phyloP scores from a whole-genome alignment of 2,888 invertebrate species.

The Meandrusa payeni region DNA sequence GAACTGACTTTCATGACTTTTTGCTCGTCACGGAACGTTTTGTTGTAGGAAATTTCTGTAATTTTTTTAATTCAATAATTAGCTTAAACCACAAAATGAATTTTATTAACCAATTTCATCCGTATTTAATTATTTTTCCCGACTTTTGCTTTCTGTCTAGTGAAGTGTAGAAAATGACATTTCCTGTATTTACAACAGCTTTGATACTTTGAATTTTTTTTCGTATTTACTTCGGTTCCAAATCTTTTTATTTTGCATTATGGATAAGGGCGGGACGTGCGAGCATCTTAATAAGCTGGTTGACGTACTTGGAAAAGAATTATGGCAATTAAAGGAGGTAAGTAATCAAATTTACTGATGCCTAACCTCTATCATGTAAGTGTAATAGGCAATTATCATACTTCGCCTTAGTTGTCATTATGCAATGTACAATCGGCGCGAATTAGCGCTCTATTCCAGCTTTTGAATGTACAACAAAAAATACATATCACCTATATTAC shows the following conservation, averaged over 20 bases:
- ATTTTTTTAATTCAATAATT: constrained; percentile 68
- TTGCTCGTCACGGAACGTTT: constrained; percentile 76
- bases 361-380: constrained; percentile 64
- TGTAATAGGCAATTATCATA: constrained; percentile 59
- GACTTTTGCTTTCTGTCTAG: constrained; percentile 36
- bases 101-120: constrained; percentile 38
- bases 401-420: constrained; percentile 54
- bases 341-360: constrained; percentile 36
- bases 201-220: constrained; percentile 50
- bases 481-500: too few relatives aligned
- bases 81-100: constrained; percentile 57
- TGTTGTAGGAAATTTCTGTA: constrained; percentile 72
- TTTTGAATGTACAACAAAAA: too few relatives aligned
- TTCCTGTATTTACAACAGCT: constrained; percentile 34
- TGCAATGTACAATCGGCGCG: constrained; percentile 40
- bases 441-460: too few relatives aligned
- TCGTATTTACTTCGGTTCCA: constrained; percentile 46
- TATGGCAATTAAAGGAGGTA: constrained; percentile 74
- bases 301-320: constrained; percentile 59
- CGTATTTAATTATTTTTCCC: constrained; percentile 31
- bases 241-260: constrained; percentile 47
- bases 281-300: constrained; percentile 71
- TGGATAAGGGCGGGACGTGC: constrained; percentile 74
- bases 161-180: constrained; percentile 53
- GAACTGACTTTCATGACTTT: constrained; percentile 71